Evolutionary conservation across 1,140 invertebrate species (phyloP), one percentile per base, ranked within the genome.

Genomic region (Araneus ventricosus): DNA sequence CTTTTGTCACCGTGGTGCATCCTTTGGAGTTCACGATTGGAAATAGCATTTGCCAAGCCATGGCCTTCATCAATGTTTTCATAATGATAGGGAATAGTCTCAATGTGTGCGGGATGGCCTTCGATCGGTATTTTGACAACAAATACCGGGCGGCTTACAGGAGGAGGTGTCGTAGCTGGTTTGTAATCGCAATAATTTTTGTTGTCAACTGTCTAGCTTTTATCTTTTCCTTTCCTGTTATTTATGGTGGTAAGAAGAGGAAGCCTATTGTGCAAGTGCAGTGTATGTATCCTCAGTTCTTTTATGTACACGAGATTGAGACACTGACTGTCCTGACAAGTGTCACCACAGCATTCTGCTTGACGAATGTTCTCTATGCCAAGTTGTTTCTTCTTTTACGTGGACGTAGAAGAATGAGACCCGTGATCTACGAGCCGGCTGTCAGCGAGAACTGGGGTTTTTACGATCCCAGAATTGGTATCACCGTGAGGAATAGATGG

Each of bases 371-470:
- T 3, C 39, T 92, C 5, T 94, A 94, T 59, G 30, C 39, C 0
- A 92, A 84, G 85, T 37, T 94, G n/a, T 94, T 94, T 88, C 57
- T 94, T 39, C 90, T 90, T 7, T 34, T 94, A 14, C 59, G 93
- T 20, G 24, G 37, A 8, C 63, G 93, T 39, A 45, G 93, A 57
- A 92, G 39, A 92, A 94, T 94, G 93, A 61, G 93, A 57, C 93
- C 93, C 6, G 61, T 94, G 8, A 80, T 82, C 27, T 94, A 94
- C 41, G 93, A 94, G 52, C 90, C 93, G 30, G 93, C 93, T 22
- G 90, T 92, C 30, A 94, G 93, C 57, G 89, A 94, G 24, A 92
- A 94, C 52, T 94, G 93, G 93, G 85, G 85, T 5, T 94, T 94
- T 85, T 91, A 67, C 17, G 90, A 92, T 39, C 89, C 63, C 20